Evolutionary conservation across 2,797 vertebrate species (phyloP), one percentile per base, ranked within the genome.

Genomic region (Gorsachius magnificus): DNA sequence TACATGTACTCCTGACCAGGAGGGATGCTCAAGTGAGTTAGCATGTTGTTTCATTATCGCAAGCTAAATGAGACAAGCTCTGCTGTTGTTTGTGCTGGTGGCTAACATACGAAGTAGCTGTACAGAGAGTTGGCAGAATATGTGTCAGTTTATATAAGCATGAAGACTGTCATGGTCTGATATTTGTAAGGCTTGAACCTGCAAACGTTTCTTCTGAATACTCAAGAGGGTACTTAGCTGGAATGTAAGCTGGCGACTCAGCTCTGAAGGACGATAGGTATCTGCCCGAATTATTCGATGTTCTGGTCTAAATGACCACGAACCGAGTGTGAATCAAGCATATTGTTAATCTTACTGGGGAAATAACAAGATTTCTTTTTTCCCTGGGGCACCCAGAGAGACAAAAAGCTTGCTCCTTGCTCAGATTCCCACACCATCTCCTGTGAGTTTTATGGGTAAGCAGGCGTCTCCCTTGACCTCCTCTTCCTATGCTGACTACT

Each of bases 401-500:
- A 22, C 15, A 45, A 64, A 68, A 76, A 50, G 0, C 48, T 80
- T 56, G 21, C 33, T 69, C 20, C 38, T 87, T 89, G 41, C 61
- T 81, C 31, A 25, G 31, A 64, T 75, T 80, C 21, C 21, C 16
- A 11, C 28, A 50, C 33, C 24, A 41, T 13, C 24, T 77, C 9
- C 65, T 2, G 0, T 18, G 41, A 61, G 26, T 68, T 77, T 82
- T 33, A 75, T 0, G 3, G 19, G 38, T 38, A 70, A 77, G 19
- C 13, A 65, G 5, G 7, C 1, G 0, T 36, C 45, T 93, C 35
- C 6, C 33, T 64, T 68, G 71, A n/a, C 13, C 29, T 85, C 58
- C 0, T 0, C 51, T 69, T 87, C 33, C 46, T 26, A 0, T 2
- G 2, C 12, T 38, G 36, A 48, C 21, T 51, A 6, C 36, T 68